Percentiles rank a stretch among this genome's conserved stretches.
Conservation (phyloP, 1,140 invertebrate species). For the Saccostrea glomerata region DNA sequence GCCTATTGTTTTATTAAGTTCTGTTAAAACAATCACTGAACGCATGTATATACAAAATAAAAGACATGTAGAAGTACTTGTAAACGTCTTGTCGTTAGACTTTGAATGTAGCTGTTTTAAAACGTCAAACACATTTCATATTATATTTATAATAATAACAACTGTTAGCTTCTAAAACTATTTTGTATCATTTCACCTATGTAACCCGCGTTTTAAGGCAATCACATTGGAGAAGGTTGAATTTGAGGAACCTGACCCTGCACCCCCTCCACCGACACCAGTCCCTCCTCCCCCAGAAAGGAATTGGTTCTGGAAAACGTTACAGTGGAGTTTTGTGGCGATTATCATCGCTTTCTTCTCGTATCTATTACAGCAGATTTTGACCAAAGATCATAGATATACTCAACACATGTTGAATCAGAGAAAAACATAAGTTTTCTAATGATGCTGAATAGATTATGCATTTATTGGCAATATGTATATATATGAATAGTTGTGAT, state of each 20-base stretch:
- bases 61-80: no score
- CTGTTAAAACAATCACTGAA: no score
- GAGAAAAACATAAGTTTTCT: background rate
- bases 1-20: no score
- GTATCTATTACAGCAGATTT: background rate
- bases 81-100: no score
- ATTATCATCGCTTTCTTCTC: background rate
- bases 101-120: no score
- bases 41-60: no score
- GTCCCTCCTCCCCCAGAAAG: background rate
- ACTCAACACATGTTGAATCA: background rate
- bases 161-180: background rate
- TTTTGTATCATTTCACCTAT: background rate
- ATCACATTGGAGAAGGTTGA: background rate
- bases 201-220: slow-evolving; percentile 2
- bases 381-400: background rate
- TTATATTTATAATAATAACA: no score
- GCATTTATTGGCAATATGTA: no score
- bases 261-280: background rate
- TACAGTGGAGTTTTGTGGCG: background rate
- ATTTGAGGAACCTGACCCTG: background rate
- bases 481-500: no score
- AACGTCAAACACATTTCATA: no score
- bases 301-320: background rate
- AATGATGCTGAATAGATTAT: no score